These are phyloP conservation scores for Pomacea maculata DNA, from an alignment of 1,140 invertebrate species.

Conservation along the genomic window DNA sequence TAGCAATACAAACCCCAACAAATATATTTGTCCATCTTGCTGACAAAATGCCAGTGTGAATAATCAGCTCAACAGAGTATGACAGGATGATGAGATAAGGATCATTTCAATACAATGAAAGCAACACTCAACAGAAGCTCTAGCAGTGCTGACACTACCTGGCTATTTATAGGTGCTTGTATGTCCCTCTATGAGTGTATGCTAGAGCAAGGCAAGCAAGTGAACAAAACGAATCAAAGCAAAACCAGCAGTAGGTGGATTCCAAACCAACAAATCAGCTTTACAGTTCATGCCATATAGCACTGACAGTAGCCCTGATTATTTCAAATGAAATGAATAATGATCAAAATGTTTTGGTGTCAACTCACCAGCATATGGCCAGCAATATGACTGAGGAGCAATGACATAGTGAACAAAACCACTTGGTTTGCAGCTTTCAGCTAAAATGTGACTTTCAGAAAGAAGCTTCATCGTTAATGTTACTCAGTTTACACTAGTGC, in stretches of 20 bases:
- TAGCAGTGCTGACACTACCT: not conserved
- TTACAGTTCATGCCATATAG: not conserved
- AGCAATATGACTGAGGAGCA: not conserved
- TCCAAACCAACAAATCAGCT: no score
- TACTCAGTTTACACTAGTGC: not conserved
- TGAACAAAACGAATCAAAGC: not conserved
- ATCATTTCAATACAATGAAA: not conserved
- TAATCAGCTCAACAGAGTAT: not conserved
- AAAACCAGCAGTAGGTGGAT: no score
- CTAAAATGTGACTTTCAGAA: not conserved
- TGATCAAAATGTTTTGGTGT: no score
- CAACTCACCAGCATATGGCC: no score
- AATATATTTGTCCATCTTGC: not conserved
- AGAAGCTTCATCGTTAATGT: not conserved
- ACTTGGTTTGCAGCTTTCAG: not conserved
- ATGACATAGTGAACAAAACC: not conserved
- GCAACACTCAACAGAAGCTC: not conserved
- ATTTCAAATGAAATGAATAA: not conserved
- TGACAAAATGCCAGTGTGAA: not conserved
- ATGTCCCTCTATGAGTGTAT: not conserved
- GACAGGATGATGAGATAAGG: not conserved
- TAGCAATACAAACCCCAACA: not conserved
- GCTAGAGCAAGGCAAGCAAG: not conserved
- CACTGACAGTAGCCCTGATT: not conserved
- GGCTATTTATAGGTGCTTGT: not conserved